These are phyloP conservation scores for Hoplodrina blanda DNA, from an alignment of 2,888 invertebrate species.

Conservation along the genomic window DNA sequence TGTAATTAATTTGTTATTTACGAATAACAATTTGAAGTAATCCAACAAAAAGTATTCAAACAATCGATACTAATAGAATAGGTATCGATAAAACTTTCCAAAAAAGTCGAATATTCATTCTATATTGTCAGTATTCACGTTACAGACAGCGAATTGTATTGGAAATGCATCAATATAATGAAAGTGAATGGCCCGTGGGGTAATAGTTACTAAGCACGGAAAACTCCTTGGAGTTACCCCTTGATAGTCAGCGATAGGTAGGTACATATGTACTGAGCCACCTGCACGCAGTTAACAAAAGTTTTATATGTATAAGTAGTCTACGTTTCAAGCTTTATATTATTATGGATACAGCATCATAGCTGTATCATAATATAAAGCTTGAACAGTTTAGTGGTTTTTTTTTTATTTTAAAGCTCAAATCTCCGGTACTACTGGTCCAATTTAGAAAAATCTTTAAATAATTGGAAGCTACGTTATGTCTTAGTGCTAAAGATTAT, in stretches of 20 bases:
- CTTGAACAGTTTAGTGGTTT: too few species aligned
- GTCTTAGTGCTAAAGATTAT: too few species aligned
- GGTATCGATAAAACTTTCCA: conserved; percentile 44
- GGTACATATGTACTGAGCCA: conserved; percentile 26
- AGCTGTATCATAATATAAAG: too few species aligned
- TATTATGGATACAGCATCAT: too few species aligned
- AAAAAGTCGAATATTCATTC: conserved; percentile 57
- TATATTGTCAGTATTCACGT: conserved; percentile 51
- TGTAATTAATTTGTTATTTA: too few species aligned
- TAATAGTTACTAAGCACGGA: conserved; percentile 62
- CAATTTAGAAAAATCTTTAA: too few species aligned
- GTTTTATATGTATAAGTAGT: conserved; percentile 16
- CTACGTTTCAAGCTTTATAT: background rate
- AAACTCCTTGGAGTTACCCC: conserved; percentile 54
- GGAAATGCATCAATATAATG: conserved; percentile 66
- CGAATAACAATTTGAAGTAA: background rate
- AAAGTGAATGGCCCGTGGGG: conserved; percentile 50
- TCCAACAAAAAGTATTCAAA: background rate
- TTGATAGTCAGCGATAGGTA: conserved; percentile 38
- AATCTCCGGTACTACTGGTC: too few species aligned
- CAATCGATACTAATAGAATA: conserved; percentile 6
- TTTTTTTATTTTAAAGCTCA: too few species aligned
- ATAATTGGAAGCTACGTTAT: too few species aligned
- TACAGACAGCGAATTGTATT: conserved; percentile 52
- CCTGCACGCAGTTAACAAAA: conserved; percentile 40